Conservation (phyloP, 2,797 vertebrate genomes). For the Australoheros facetus region DNA sequence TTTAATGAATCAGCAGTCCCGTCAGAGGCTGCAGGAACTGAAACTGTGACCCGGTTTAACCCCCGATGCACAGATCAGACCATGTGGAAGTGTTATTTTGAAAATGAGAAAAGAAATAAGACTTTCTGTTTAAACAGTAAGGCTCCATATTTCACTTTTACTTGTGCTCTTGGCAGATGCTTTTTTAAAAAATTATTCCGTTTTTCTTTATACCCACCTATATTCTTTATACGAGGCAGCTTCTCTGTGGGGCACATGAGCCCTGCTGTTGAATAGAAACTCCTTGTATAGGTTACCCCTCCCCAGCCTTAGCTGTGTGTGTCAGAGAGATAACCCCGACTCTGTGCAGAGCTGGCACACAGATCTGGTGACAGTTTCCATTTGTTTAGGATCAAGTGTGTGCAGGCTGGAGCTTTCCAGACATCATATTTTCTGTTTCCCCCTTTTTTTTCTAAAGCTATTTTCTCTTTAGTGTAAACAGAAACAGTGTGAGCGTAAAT, state of each 20-base stretch:
- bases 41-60: conserved; percentile 1
- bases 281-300: neutral
- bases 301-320: neutral
- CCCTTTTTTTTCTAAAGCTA: neutral
- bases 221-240: neutral
- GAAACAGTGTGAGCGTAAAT: neutral
- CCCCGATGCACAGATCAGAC: neutral
- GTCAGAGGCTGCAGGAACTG: conserved; percentile 22
- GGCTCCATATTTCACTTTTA: no score
- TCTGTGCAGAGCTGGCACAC: neutral
- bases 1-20: conserved; percentile 42
- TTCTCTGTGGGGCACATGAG: neutral
- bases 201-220: neutral
- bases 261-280: neutral
- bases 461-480: conserved; percentile 20
- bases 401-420: neutral
- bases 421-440: conserved; percentile 16
- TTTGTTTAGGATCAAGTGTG: neutral
- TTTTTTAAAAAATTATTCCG: neutral
- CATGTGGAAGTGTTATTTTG: neutral
- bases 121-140: neutral
- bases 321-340: neutral
- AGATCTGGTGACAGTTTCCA: neutral
- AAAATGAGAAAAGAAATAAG: neutral
- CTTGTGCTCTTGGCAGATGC: neutral